These are phyloP conservation scores for Scaptodrosophila lebanonensis DNA, from an alignment of 1,140 invertebrate genomes.

Conservation along the genomic window DNA sequence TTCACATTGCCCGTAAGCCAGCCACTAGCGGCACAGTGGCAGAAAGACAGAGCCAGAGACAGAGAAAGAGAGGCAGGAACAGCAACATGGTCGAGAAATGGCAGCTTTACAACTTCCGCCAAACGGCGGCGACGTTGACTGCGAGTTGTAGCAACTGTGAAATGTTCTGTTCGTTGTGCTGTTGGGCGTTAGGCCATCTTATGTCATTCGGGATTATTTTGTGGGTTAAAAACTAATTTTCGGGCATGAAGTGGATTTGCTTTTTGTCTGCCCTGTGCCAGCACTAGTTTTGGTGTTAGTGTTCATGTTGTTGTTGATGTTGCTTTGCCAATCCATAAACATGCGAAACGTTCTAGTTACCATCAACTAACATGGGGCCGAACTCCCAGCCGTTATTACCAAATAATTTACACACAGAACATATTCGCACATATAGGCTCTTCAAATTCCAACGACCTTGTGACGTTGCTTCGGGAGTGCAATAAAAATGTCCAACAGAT, in stretches of 20 bases:
- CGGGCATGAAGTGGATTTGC: conserved; percentile 70
- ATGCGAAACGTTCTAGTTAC: conserved; percentile 41
- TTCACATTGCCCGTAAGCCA: conserved; percentile 40
- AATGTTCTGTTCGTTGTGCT: conserved; percentile 49
- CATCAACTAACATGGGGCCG: conserved; percentile 38
- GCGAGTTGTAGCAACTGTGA: conserved; percentile 23
- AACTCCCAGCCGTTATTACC: conserved; percentile 8
- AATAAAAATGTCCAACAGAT: neutral
- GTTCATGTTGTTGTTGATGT: conserved; percentile 57
- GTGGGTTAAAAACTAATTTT: conserved; percentile 75
- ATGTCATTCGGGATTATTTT: conserved; percentile 75
- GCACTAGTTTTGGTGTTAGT: no score
- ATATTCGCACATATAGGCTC: no score
- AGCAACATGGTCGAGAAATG: conserved; percentile 67
- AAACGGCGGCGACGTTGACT: conserved; percentile 37
- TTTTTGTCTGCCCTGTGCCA: conserved; percentile 18
- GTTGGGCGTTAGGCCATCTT: conserved; percentile 45
- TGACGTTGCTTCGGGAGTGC: no score
- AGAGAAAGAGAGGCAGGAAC: conserved; percentile 2
- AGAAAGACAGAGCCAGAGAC: conserved; percentile 45
- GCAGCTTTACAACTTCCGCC: conserved; percentile 76
- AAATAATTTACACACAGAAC: neutral
- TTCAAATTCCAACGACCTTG: no score
- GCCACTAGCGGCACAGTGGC: conserved; percentile 23
- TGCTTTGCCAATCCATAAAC: conserved; percentile 60